Percentiles rank a stretch among this genome's conserved stretches.
These are phyloP conservation scores for Astropecten irregularis DNA, from an alignment of 53 echinoderm and acorn worm species.

Conservation along the genomic window DNA sequence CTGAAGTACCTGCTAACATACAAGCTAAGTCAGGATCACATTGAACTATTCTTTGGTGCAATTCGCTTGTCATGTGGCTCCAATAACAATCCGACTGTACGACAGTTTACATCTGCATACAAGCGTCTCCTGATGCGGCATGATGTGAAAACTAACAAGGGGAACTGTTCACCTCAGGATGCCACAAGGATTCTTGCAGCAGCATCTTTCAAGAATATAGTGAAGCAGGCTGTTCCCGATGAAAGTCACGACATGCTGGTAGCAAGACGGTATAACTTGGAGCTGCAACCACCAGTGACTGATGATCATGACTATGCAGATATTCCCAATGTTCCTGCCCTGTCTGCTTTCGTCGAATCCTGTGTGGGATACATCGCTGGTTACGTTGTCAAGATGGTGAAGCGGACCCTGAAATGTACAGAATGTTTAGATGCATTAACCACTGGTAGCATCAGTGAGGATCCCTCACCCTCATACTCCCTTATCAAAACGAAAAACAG, in stretches of 20 bases:
- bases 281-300: not conserved
- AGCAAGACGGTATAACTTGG: slow-evolving; percentile 35
- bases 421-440: slow-evolving; percentile 32
- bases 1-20: slow-evolving; percentile 64
- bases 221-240: not conserved
- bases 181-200: slow-evolving; percentile 31
- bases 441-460: not conserved
- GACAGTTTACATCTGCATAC: slow-evolving; percentile 53
- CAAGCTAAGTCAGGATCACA: too few relatives aligned
- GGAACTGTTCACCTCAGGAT: slow-evolving; percentile 67
- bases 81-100: slow-evolving; percentile 66
- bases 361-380: slow-evolving; percentile 62
- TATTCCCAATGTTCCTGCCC: slow-evolving; percentile 15
- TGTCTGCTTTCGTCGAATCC: slow-evolving; percentile 25
- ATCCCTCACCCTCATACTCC: not conserved
- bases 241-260: slow-evolving; percentile 11
- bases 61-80: slow-evolving; percentile 34
- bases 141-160: slow-evolving; percentile 34
- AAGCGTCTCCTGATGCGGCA: slow-evolving; percentile 55
- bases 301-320: slow-evolving; percentile 63
- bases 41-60: too few relatives aligned
- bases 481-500: slow-evolving; percentile 49
- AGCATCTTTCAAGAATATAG: not conserved
- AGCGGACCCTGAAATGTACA: slow-evolving; percentile 5
- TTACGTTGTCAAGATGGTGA: slow-evolving; percentile 54